These are phyloP conservation scores for Eurois occulta DNA, from an alignment of 2,888 invertebrate genomes.

Conservation along the genomic window DNA sequence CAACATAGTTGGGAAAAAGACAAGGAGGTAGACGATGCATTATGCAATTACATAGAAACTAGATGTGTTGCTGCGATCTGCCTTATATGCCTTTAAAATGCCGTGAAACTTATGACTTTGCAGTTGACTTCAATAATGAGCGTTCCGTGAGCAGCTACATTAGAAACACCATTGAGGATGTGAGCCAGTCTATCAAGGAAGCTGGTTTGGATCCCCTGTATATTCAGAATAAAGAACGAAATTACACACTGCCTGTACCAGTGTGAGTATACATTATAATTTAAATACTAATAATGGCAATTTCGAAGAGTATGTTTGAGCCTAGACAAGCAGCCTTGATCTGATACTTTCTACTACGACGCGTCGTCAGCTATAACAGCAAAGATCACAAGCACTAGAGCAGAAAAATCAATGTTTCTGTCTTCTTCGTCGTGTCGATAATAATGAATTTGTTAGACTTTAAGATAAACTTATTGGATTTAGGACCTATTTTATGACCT, in stretches of 20 bases:
- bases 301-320: background rate
- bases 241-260: conserved; percentile 72
- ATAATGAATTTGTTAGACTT: background rate
- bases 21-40: background rate
- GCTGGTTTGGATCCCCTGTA: conserved; percentile 77
- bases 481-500: background rate
- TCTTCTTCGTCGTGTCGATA: background rate
- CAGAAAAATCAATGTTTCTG: background rate
- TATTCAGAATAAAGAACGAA: conserved; percentile 41
- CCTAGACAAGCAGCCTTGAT: background rate
- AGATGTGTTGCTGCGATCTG: background rate
- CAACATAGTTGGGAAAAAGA: background rate
- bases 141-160: conserved; percentile 69
- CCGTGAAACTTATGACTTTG: background rate
- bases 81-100: background rate
- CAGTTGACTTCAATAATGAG: conserved; percentile 53
- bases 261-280: conserved; percentile 72
- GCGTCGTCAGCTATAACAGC: too few species aligned
- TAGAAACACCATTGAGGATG: conserved; percentile 66
- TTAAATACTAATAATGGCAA: background rate
- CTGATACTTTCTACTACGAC: background rate
- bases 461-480: background rate
- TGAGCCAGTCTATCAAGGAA: conserved; percentile 69
- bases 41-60: background rate
- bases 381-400: background rate